Percentiles rank a stretch among this genome's conserved stretches.
Evolutionary conservation across 1,140 invertebrate genomes (phyloP).

Genomic region (Delia radicum): DNA sequence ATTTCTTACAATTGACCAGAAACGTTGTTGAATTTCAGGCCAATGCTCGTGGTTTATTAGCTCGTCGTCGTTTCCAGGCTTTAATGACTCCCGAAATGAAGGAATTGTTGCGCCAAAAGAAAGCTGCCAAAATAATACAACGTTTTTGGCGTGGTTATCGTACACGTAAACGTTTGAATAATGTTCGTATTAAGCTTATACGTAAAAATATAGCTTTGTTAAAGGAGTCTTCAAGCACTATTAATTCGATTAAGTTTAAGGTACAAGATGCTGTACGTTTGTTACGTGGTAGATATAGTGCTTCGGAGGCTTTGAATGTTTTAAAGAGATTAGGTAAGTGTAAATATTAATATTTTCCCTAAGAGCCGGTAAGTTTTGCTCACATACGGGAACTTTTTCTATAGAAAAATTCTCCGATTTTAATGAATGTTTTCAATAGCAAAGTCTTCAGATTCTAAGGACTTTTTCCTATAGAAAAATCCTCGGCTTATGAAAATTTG

Average conservation of each 20-base stretch:
- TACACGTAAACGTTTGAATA: conserved; percentile 51
- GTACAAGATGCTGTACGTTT: conserved; percentile 43
- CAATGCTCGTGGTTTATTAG: conserved; percentile 57
- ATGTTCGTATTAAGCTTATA: conserved; percentile 54
- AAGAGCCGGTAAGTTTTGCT: no score
- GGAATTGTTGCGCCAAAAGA: conserved; percentile 55
- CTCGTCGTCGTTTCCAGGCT: conserved; percentile 56
- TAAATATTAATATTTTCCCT: no score
- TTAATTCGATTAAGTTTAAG: conserved; percentile 53
- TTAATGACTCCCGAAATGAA: conserved; percentile 56
- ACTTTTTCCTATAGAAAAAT: no score
- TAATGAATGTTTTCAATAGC: no score
- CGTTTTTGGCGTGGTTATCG: conserved; percentile 65
- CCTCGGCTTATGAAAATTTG: no score
- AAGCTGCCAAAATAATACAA: conserved; percentile 66
- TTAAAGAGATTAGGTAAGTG: conserved; percentile 43
- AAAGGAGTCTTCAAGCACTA: conserved; percentile 54
- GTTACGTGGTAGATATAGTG: conserved; percentile 42
- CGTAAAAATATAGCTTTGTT: conserved; percentile 57
- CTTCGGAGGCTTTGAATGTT: conserved; percentile 42
- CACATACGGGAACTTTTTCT: no score
- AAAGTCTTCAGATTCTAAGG: no score
- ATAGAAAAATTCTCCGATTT: no score
- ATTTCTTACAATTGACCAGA: conserved; percentile 32
- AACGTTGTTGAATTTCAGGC: conserved; percentile 56